A percentile compares a stretch with the other conserved stretches of the same genome.
phyloP scores from a whole-genome alignment of 2,113 vertebrate species.

The Otis tarda region DNA sequence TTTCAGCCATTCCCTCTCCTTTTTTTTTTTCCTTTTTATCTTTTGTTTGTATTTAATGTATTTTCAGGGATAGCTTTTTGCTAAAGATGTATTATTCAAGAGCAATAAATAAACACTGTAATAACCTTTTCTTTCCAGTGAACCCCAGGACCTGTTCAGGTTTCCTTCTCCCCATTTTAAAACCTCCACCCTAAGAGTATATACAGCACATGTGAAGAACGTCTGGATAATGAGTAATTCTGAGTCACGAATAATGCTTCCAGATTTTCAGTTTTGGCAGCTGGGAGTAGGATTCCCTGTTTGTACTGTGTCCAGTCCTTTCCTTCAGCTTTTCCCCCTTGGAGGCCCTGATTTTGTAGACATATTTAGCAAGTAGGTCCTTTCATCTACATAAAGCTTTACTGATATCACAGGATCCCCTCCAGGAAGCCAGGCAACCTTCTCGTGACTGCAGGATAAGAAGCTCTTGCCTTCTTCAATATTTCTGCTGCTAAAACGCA shows the following conservation, averaged over 20 bases:
- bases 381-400: not conserved
- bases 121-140: not conserved
- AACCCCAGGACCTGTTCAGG: not conserved
- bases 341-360: conserved; percentile 29
- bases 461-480: not conserved
- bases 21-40: not conserved
- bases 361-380: not conserved
- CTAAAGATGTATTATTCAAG: not conserved
- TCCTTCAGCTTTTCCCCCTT: conserved; percentile 6
- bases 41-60: not conserved
- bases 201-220: conserved; percentile 39
- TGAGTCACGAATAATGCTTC: conserved; percentile 55
- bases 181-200: conserved; percentile 52
- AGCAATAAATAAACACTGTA: conserved; percentile 12
- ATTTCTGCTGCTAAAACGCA: not conserved
- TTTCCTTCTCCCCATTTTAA: conserved; percentile 17
- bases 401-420: not conserved
- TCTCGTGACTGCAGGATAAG: not conserved
- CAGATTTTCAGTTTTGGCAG: conserved; percentile 57
- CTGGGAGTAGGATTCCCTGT: conserved; percentile 56
- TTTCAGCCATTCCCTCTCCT: not conserved
- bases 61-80: conserved; percentile 9
- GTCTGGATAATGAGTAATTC: conserved; percentile 64
- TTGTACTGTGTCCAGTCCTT: conserved; percentile 31
- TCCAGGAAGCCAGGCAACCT: not conserved